Conservation (phyloP, 2,113 vertebrate species). For the Dendrocopos noguchii region DNA sequence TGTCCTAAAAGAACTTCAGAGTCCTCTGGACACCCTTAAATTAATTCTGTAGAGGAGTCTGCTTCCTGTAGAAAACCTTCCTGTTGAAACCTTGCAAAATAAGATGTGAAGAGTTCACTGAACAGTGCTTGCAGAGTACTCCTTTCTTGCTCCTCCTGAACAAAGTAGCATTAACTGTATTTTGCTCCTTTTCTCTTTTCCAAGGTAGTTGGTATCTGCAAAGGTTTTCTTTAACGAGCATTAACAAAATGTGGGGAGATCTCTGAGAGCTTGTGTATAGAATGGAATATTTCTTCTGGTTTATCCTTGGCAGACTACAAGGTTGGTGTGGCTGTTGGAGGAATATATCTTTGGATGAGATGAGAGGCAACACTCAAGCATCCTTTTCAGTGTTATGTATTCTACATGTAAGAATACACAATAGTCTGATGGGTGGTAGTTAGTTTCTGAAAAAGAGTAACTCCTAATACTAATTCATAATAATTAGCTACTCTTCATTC, state of each 20-base stretch:
- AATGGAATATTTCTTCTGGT: neutral
- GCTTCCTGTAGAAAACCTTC: neutral
- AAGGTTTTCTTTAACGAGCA: neutral
- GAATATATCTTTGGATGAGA: neutral
- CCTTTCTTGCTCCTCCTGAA: neutral
- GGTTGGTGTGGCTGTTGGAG: neutral
- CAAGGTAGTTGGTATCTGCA: neutral
- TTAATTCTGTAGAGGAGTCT: neutral
- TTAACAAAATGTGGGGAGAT: accelerated
- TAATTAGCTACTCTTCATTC: slow-evolving; percentile 19
- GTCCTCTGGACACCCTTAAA: neutral
- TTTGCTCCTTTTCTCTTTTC: neutral
- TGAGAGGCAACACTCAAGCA: accelerated
- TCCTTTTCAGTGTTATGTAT: neutral
- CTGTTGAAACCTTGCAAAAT: neutral
- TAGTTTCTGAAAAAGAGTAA: neutral
- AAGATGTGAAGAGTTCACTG: neutral
- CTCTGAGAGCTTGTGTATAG: neutral
- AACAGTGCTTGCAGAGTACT: neutral
- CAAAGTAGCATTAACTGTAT: neutral
- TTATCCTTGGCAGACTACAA: neutral
- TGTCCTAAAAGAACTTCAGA: neutral
- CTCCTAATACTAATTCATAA: slow-evolving; percentile 6
- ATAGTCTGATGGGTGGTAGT: neutral
- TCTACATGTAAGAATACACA: neutral